A percentile compares a stretch with the other conserved stretches of the same genome.
phyloP scores from a whole-genome alignment of 2,888 invertebrate species.

The Steinernema hermaphroditum region DNA sequence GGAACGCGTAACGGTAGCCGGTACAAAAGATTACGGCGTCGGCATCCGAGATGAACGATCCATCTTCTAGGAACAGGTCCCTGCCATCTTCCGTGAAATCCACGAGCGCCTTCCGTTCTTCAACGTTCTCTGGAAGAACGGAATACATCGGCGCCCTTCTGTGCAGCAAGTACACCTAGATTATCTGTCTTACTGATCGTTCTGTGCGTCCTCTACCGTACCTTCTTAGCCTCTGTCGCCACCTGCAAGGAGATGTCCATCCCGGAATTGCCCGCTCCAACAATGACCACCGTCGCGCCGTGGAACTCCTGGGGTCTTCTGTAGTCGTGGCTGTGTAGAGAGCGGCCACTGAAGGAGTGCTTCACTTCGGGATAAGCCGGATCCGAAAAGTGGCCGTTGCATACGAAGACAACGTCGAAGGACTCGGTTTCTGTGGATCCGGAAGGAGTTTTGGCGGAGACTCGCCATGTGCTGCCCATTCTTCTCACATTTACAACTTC shows the following conservation, averaged over 20 bases:
- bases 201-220: constrained; percentile 1
- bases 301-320: constrained; percentile 76
- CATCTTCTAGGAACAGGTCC: constrained; percentile 47
- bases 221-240: constrained; percentile 42
- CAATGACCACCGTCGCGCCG: constrained; percentile 76
- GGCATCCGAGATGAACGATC: constrained; percentile 36
- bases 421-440: constrained; percentile 31
- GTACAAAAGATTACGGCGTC: constrained; percentile 68
- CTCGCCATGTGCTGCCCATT: constrained; percentile 45
- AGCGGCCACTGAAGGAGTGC: constrained; percentile 56
- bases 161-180: constrained; percentile 66
- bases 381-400: constrained; percentile 74
- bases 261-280: constrained; percentile 89
- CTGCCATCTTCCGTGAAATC: constrained; percentile 51
- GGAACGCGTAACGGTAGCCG: constrained; percentile 67
- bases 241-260: constrained; percentile 77
- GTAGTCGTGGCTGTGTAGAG: constrained; percentile 85
- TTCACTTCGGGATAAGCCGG: constrained; percentile 48
- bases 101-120: constrained; percentile 50
- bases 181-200: neutral
- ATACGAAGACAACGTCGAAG: constrained; percentile 80
- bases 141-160: constrained; percentile 60
- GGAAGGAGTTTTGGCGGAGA: constrained; percentile 28
- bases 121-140: constrained; percentile 55
- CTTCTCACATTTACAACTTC: constrained; percentile 46